These are phyloP conservation scores for Syrmaticus mikado DNA, from an alignment of 2,113 vertebrate genomes.

Conservation along the genomic window DNA sequence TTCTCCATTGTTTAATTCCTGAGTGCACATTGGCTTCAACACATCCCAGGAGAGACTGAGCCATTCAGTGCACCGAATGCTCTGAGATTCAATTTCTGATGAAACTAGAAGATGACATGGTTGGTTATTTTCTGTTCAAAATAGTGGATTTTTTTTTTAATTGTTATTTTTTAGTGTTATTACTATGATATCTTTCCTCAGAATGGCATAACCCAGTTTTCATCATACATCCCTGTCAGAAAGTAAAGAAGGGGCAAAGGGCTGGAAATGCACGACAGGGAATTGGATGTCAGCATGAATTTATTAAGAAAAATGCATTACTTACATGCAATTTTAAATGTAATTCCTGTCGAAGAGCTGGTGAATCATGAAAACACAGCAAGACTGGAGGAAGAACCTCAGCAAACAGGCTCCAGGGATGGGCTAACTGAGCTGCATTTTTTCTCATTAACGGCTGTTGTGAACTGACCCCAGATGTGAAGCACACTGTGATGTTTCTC, in stretches of 20 bases:
- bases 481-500: not conserved
- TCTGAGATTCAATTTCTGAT: conserved; percentile 1
- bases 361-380: not conserved
- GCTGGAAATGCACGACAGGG: not conserved
- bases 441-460: not conserved
- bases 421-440: not conserved
- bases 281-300: not conserved
- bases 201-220: not conserved
- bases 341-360: not conserved
- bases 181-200: not conserved
- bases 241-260: not conserved
- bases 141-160: not conserved
- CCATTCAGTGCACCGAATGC: not conserved
- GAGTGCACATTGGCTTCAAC: not conserved
- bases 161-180: not conserved
- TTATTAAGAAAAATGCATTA: not conserved
- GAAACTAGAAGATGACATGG: not conserved
- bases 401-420: not conserved
- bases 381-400: not conserved
- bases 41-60: not conserved
- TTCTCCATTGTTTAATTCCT: not conserved
- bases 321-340: not conserved
- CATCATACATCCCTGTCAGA: not conserved
- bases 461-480: not conserved
- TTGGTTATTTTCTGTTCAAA: not conserved